These are phyloP conservation scores for Epistrophella euchroma DNA, from an alignment of 2,888 invertebrate species.

Conservation along the genomic window DNA sequence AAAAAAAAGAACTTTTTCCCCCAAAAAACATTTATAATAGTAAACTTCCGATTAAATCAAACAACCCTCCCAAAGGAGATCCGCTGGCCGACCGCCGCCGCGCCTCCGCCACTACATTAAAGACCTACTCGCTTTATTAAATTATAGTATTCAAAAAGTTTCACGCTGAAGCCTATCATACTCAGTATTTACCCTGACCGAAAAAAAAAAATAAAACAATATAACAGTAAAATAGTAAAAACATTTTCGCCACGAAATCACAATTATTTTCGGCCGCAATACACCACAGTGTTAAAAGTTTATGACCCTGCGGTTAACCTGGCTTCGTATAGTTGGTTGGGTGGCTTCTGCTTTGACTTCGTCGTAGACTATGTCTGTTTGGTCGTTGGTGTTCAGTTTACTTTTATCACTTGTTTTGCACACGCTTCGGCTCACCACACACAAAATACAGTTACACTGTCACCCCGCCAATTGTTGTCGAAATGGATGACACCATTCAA, in stretches of 20 bases:
- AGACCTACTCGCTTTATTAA: constrained; percentile 28
- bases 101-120: constrained; percentile 10
- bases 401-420: constrained; percentile 67
- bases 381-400: not conserved
- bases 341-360: constrained; percentile 8
- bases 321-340: constrained; percentile 1
- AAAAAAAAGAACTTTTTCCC: not conserved
- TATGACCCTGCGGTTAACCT: constrained; percentile 64
- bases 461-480: constrained; percentile 56
- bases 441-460: constrained; percentile 39
- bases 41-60: constrained; percentile 33
- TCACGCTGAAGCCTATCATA: not conserved
- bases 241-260: constrained; percentile 63
- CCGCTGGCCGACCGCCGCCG: not conserved
- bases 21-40: not conserved
- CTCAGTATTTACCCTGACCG: not conserved
- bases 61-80: not conserved
- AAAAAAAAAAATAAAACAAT: constrained; percentile 2
- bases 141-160: constrained; percentile 46
- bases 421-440: constrained; percentile 49
- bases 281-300: constrained; percentile 58
- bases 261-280: constrained; percentile 61
- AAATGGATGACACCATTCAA: constrained; percentile 67
- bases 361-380: not conserved
- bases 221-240: constrained; percentile 41